These are phyloP conservation scores for Penaeus vannamei DNA, from an alignment of 1,140 invertebrate species.

Conservation along the genomic window DNA sequence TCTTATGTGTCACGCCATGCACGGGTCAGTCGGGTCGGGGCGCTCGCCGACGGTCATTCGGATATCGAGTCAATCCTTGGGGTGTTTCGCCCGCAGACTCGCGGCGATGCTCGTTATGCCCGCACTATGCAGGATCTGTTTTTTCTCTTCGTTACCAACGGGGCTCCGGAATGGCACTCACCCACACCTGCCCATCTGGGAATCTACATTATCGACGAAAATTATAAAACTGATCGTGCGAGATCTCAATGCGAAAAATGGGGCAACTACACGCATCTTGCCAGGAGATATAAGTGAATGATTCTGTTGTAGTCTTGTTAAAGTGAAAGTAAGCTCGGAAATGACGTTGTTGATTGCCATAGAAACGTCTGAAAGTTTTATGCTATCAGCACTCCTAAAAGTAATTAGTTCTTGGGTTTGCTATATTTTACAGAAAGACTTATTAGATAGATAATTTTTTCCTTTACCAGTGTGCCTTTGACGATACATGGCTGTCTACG, in stretches of 20 bases:
- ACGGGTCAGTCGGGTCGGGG: conserved; percentile 34
- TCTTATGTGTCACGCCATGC: conserved; percentile 44
- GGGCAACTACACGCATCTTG: conserved; percentile 42
- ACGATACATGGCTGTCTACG: too few species aligned
- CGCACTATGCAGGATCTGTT: conserved; percentile 86
- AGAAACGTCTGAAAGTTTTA: too few species aligned
- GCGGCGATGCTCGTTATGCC: conserved; percentile 81
- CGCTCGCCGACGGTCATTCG: conserved; percentile 77
- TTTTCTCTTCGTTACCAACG: conserved; percentile 82
- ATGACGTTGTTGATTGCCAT: too few species aligned
- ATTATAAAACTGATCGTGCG: conserved; percentile 26
- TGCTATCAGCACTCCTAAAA: too few species aligned
- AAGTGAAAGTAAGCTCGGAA: not conserved
- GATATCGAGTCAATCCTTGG: conserved; percentile 86
- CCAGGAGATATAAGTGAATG: conserved; percentile 32
- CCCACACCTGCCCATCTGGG: conserved; percentile 69
- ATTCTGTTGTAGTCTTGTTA: conserved; percentile 5
- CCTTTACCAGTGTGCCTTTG: too few species aligned
- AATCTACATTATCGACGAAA: conserved; percentile 51
- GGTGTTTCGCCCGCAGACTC: conserved; percentile 79
- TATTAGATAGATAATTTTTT: too few species aligned
- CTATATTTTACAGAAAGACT: too few species aligned
- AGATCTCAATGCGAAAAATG: conserved; percentile 44
- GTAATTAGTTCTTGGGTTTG: too few species aligned
- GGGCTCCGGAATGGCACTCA: conserved; percentile 71